Base-by-base conservation (phyloP, 2,113 vertebrate genomes). In the Eretmodus cyanostictus region DNA sequence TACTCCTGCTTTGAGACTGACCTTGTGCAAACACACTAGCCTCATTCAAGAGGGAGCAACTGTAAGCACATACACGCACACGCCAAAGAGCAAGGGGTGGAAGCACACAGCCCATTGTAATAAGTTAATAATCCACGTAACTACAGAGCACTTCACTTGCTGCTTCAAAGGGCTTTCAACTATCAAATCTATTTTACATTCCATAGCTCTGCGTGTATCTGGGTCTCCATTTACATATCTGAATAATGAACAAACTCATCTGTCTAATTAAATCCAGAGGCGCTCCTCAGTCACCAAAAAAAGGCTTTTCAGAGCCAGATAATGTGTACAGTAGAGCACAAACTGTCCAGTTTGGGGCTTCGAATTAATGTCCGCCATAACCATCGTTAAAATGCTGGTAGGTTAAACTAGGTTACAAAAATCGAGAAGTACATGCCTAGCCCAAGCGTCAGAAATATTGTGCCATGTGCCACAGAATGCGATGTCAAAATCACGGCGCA, bases 71-170 rank as follows among this genome's bases (percentile, higher is more conserved):
- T n/a, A 78, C 66, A 34, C 29, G 11, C 79, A 42, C 81, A 61
- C 27, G 9, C 45, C 53, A 22, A 42, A 40, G 54, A 38, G 81
- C 79, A 83, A 61, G 55, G 36, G 63, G 54, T 22, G 68, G 49
- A 87, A 47, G 85, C 66, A 88, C 29, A 53, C 82, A n/a, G 81
- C 3, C 13, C 27, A 86, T 34, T 59, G 14, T 38, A 55, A 85
- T 6, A 61, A 88, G 87, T 93, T 92, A 91, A 93, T 92, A 91
- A 94, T 94, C 93, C 80, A 94, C 87, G 63, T 73, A 68, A 57
- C 38, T 57, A 84, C 51, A 81, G 68, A 84, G 53, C 42, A 86
- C 89, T 87, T 79, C 55, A 53, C 57, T 71, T 10, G 36, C 84
- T 71, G 89, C 68, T 91, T 94, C 90, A 93, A 92, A 89, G 87